Evolutionary conservation across 2,113 vertebrate genomes (phyloP).

Genomic region (Puma concolor): DNA sequence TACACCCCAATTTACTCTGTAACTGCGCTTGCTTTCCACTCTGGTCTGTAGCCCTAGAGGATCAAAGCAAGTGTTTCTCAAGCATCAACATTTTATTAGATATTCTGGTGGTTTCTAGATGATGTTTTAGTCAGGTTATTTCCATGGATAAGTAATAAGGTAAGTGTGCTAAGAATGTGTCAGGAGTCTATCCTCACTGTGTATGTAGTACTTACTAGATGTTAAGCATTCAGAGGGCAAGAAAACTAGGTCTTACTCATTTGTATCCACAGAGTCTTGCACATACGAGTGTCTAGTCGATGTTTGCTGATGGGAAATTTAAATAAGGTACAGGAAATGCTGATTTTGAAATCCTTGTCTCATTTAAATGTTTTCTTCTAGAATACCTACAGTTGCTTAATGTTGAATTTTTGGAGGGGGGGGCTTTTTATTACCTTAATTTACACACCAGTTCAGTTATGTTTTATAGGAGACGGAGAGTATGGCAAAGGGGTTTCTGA

Average conservation of each 20-base stretch:
- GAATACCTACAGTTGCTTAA: neutral
- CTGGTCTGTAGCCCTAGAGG: neutral
- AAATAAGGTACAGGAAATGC: neutral
- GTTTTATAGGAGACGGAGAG: neutral
- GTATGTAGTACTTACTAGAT: neutral
- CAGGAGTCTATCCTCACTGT: neutral
- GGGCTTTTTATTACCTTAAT: neutral
- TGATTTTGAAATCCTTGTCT: constrained; percentile 2
- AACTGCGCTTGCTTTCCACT: neutral
- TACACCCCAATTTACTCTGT: neutral
- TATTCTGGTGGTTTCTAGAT: constrained; percentile 8
- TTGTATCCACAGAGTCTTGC: neutral
- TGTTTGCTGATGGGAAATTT: neutral
- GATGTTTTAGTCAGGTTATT: neutral
- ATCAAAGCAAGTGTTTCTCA: neutral
- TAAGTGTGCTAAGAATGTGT: neutral
- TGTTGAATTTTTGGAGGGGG: neutral
- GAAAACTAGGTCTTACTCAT: neutral
- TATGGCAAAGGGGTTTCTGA: neutral
- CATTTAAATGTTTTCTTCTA: constrained; percentile 10
- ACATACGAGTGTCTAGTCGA: neutral
- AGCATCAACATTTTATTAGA: neutral
- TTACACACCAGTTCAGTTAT: neutral
- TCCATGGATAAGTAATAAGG: neutral
- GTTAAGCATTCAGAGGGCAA: neutral